These are phyloP conservation scores for Drosophila putrida DNA, from an alignment of 2,888 invertebrate genomes.

Conservation along the genomic window DNA sequence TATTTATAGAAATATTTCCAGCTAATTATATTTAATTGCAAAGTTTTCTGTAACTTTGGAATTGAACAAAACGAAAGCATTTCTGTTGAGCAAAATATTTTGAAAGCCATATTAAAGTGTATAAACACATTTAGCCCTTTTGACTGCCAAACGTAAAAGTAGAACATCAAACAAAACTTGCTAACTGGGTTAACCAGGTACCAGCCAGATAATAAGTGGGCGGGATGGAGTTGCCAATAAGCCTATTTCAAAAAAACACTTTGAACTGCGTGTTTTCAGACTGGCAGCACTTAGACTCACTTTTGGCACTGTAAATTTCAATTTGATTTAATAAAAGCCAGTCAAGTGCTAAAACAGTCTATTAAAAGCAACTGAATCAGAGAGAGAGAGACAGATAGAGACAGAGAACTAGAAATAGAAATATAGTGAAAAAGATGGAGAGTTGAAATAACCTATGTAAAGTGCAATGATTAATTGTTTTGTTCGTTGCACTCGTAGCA, in stretches of 20 bases:
- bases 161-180: slow-evolving; percentile 67
- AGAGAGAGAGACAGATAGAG: background rate
- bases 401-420: background rate
- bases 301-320: slow-evolving; percentile 39
- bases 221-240: slow-evolving; percentile 50
- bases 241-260: slow-evolving; percentile 37
- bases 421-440: background rate
- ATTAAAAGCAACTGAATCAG: slow-evolving; percentile 24
- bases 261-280: slow-evolving; percentile 13
- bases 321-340: slow-evolving; percentile 65
- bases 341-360: slow-evolving; percentile 53
- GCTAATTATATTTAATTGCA: background rate
- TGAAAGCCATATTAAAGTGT: slow-evolving; percentile 16
- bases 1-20: background rate
- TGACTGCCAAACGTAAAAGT: slow-evolving; percentile 26
- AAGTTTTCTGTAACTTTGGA: slow-evolving; percentile 7
- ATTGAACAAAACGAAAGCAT: slow-evolving; percentile 6
- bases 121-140: slow-evolving; percentile 14
- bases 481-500: slow-evolving; percentile 13
- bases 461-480: slow-evolving; percentile 46
- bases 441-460: slow-evolving; percentile 7
- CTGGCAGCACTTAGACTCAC: slow-evolving; percentile 1
- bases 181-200: slow-evolving; percentile 69
- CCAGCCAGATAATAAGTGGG: slow-evolving; percentile 33
- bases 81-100: background rate